Percentiles rank a stretch among this genome's conserved stretches.
These are phyloP conservation scores for Cairina moschata DNA, from an alignment of 2,113 vertebrate species.

Conservation along the genomic window DNA sequence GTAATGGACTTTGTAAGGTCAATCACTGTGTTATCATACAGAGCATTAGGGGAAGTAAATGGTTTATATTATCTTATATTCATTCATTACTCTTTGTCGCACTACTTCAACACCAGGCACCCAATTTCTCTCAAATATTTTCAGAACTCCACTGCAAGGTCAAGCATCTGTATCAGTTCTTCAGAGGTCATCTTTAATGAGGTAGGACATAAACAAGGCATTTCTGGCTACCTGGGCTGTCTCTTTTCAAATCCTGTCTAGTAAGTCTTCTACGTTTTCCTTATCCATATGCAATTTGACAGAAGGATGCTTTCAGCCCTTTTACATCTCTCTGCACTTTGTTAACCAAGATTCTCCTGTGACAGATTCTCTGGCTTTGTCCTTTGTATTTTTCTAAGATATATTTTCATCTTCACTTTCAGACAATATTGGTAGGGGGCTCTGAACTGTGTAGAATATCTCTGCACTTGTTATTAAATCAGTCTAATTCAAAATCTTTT, in stretches of 20 bases:
- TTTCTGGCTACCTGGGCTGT: neutral
- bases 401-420: neutral
- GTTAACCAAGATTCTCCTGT: neutral
- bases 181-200: neutral
- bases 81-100: neutral
- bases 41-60: neutral
- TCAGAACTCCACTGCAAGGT: neutral
- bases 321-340: neutral
- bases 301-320: neutral
- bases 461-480: neutral
- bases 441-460: neutral
- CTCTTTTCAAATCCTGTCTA: neutral
- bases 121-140: neutral
- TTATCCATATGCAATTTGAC: neutral
- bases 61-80: neutral
- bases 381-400: neutral
- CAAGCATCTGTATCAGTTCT: neutral
- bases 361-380: neutral
- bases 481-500: neutral
- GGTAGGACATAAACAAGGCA: neutral
- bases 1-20: neutral
- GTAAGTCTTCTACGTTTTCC: neutral
- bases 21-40: neutral
- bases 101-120: neutral
- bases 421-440: neutral